Conservation (phyloP, 2,113 vertebrate genomes). For the Lethenteron reissneri region DNA sequence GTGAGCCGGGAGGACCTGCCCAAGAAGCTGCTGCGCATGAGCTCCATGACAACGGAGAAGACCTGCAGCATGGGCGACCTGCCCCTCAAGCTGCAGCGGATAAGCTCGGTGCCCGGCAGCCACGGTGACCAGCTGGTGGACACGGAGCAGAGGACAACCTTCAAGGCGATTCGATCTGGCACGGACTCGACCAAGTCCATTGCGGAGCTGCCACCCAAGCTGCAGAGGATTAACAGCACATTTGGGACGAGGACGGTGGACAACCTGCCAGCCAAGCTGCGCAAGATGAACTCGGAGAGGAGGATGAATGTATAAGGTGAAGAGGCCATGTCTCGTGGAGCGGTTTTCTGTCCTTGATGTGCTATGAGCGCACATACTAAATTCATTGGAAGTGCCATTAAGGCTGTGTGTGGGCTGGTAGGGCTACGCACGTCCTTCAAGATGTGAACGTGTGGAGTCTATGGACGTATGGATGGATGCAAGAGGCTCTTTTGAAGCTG, state of each 20-base stretch:
- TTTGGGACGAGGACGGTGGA: slow-evolving; percentile 24
- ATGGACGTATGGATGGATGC: too few species aligned
- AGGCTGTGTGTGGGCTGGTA: too few species aligned
- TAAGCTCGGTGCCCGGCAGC: slow-evolving; percentile 25
- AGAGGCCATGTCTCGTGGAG: too few species aligned
- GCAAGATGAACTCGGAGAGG: slow-evolving; percentile 28
- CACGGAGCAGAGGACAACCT: slow-evolving; percentile 23
- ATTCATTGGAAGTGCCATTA: too few species aligned
- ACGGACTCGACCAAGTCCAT: slow-evolving; percentile 17
- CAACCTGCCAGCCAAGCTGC: slow-evolving; percentile 33
- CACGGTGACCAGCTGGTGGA: slow-evolving; percentile 14
- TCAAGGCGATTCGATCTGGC: slow-evolving; percentile 17
- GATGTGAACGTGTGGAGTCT: too few species aligned
- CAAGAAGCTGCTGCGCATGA: slow-evolving; percentile 20
- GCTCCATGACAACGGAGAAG: slow-evolving; percentile 23
- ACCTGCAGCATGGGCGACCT: slow-evolving; percentile 38
- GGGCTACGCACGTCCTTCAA: too few species aligned
- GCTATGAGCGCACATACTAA: too few species aligned
- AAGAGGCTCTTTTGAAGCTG: too few species aligned
- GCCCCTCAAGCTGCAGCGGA: slow-evolving; percentile 28
- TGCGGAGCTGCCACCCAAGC: slow-evolving; percentile 21
- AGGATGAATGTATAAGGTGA: background rate
- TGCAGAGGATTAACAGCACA: slow-evolving; percentile 14
- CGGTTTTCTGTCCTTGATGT: too few species aligned
- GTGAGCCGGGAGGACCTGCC: slow-evolving; percentile 28